Conservation (phyloP, 2,113 vertebrate genomes). For the Osmerus mordax region DNA sequence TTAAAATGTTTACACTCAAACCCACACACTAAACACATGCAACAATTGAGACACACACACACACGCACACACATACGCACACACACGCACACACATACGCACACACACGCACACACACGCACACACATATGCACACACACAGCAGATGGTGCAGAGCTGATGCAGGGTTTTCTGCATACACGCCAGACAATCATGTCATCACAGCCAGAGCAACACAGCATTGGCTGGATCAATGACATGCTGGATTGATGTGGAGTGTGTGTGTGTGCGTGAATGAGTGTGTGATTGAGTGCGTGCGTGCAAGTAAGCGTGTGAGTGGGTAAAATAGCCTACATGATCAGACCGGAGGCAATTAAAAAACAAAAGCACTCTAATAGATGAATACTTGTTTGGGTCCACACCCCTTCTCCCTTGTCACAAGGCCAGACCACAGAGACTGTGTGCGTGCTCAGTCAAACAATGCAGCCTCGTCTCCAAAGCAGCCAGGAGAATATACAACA, state of each 20-base stretch:
- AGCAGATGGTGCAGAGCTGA: background rate
- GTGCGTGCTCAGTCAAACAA: background rate
- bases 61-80: too few species aligned
- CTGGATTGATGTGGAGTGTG: conserved; percentile 39
- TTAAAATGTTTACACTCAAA: too few species aligned
- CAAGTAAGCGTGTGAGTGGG: too few species aligned
- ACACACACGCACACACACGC: conserved; percentile 8
- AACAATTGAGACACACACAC: too few species aligned
- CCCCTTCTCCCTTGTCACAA: background rate
- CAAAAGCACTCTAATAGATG: background rate
- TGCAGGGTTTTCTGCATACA: conserved; percentile 7
- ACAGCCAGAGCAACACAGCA: conserved; percentile 14
- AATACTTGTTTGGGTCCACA: background rate
- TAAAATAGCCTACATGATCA: background rate
- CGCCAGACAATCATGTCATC: conserved; percentile 14
- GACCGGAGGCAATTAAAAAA: conserved; percentile 2
- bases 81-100: too few species aligned
- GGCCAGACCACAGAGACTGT: background rate
- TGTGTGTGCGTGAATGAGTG: too few species aligned
- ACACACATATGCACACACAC: conserved; percentile 2
- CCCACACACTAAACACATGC: too few species aligned
- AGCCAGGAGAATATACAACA: too few species aligned
- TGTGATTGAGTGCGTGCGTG: background rate
- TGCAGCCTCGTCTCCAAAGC: background rate
- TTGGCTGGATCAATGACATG: conserved; percentile 12